phyloP scores from a whole-genome alignment of 2,888 invertebrate genomes.

The Scelioninae gen. 2 region DNA sequence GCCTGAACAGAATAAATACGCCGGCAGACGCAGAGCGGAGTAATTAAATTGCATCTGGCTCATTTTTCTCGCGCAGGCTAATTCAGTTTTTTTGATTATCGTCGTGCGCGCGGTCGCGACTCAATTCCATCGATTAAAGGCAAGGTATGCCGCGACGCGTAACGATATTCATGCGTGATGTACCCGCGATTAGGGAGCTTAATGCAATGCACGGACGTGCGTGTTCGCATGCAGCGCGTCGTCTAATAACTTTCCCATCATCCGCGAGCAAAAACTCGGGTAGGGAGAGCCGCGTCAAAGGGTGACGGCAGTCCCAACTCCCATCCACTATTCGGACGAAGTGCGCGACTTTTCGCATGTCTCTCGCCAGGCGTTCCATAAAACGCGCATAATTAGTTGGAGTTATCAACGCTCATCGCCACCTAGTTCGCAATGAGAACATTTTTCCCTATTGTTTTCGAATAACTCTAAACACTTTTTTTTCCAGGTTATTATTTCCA shows the following conservation, averaged over 20 bases:
- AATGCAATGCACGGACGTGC: conserved; percentile 39
- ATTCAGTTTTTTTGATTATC: conserved; percentile 28
- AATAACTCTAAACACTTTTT: conserved; percentile 35
- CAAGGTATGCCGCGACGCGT: conserved; percentile 38
- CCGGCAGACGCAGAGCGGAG: conserved; percentile 27
- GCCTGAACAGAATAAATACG: conserved; percentile 64
- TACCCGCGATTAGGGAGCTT: conserved; percentile 44
- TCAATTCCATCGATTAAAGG: conserved; percentile 23
- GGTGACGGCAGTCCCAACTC: conserved; percentile 9
- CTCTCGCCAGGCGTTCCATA: conserved; percentile 38
- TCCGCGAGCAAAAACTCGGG: conserved; percentile 37
- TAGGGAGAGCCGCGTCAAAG: conserved; percentile 24
- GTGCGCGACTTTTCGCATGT: conserved; percentile 48
- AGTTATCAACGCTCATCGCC: conserved; percentile 50
- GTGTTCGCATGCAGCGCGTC: conserved; percentile 34
- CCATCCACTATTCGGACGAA: conserved; percentile 44
- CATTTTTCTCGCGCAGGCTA: conserved; percentile 20
- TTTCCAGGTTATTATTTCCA: conserved; percentile 29
- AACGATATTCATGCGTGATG: conserved; percentile 53
- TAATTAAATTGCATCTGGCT: conserved; percentile 5
- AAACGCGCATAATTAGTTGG: conserved; percentile 49
- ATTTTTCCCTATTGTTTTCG: conserved; percentile 41
- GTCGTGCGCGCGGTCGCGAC: conserved; percentile 2
- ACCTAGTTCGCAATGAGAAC: conserved; percentile 53
- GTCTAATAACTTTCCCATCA: conserved; percentile 57